Base-by-base conservation (phyloP, 2,113 vertebrate genomes). In the Eulemur rufifrons region DNA sequence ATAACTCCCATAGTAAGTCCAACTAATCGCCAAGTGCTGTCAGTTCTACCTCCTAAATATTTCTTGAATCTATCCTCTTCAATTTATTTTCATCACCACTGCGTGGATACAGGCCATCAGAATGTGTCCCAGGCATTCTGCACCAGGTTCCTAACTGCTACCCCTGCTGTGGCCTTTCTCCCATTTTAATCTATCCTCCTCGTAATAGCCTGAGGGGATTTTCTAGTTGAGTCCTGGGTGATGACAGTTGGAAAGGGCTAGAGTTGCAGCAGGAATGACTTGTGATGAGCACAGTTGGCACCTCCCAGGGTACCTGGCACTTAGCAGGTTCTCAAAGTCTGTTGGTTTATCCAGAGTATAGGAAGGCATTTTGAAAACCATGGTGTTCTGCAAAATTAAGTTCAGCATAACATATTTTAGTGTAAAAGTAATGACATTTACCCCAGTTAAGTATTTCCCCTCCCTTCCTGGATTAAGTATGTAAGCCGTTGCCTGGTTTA, bases 381-480 rank as follows among this genome's bases (percentile, higher is more conserved):
- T 25, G 74, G 20, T 34, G 39, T 34, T 87, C 63, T 86, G 27
- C 6, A 74, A 86, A 93, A 80, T 56, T 63, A 56, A 80, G 39
- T 20, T 91, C 63, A 29, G 34, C 4, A 12, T 18, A 80, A 87
- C 37, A 89, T 23, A 63, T 66, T 83, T 93, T 29, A 69, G 42
- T 23, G n/a, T 69, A 89, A 93, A 83, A 18, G 25, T 34, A 76
- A n/a, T 89, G 63, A 69, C 81, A 86, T 87, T 94, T 59, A 59
- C 2, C 78, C 54, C n/a, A 59, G 50, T 27, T 9, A 85, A 63
- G 45, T 56, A 37, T 80, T 91, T 86, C 15, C 47, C 25, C 27
- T 69, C 93, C 76, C 71, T 93, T 85, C 86, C 90, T 93, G 59
- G 56, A 95, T 80, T 68, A 87, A 93, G n/a, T 8, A 83, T 59